Base-by-base conservation (phyloP, 2,113 vertebrate species). In the Leucoraja erinaceus region DNA sequence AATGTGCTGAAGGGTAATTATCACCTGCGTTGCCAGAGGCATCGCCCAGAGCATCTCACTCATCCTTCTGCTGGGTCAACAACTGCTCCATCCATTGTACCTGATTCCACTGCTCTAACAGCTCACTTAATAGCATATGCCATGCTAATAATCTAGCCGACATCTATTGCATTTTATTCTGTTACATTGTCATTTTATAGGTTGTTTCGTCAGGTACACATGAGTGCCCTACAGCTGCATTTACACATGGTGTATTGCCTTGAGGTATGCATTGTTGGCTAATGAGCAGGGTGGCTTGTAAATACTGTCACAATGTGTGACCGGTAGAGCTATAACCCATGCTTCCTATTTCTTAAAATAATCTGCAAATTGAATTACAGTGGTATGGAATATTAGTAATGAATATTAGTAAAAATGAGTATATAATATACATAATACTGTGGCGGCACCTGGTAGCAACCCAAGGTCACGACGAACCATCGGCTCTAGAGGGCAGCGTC, bases 1-100 rank as follows among this genome's bases (percentile, higher is more conserved):
- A 91, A 18, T 90, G n/a, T 90, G 61, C 66, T 90, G 88, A 90
- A 90, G 88, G 66, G 18, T 90, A 90, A 91, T 74, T 70, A 91
- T 91, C 5, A 11, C 22, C 38, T 72, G 0, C 33, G 68, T 38
- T 74, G 90, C 90, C 20, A 18, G 68, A 47, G 10, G 68, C 38
- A 91, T 12, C 47, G 18, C 61, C 61, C 88, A 70, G 88, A 72
- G 63, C 47, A 25, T 54, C 22, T 91, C n/a, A 91, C 38, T 47
- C 20, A 91, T 91, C 90, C 33, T 72, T 91, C 68, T 91, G 90
- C 33, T n/a, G 9, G 83, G 83, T 86, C 81, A 61, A 86, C 56
- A 56, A 1, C 63, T 90, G 18, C 88, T 70, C 31, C 33, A 38
- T 72, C 22, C 33, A 54, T 14, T 38, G 18, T 74, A 70, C 72